phyloP scores from a whole-genome alignment of 1,140 invertebrate species.

The Drosophila leontia region DNA sequence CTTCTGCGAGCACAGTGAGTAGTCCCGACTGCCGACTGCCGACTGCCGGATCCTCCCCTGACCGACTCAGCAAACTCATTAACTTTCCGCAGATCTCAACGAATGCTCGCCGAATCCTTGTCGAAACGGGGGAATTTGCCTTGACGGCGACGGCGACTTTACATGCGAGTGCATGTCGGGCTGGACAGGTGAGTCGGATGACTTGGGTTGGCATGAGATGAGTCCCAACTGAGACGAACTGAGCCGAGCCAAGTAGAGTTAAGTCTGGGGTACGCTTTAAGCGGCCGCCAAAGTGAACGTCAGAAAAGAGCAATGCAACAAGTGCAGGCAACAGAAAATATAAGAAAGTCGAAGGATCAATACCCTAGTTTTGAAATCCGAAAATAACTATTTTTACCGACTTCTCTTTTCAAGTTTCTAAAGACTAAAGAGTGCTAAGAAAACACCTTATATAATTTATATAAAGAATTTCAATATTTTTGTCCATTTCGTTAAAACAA shows the following conservation, averaged over 20 bases:
- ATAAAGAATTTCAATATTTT: not conserved
- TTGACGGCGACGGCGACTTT: conserved; percentile 90
- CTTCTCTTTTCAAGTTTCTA: too few relatives aligned
- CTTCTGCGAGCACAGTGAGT: conserved; percentile 90
- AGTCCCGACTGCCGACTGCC: conserved; percentile 5
- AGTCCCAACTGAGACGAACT: conserved; percentile 30
- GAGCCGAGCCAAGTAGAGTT: not conserved
- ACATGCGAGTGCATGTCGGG: conserved; percentile 90
- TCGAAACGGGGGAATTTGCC: conserved; percentile 91
- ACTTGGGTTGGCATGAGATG: conserved; percentile 16
- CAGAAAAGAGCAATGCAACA: conserved; percentile 63
- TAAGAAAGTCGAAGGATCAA: conserved; percentile 1
- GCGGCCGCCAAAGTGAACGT: conserved; percentile 69
- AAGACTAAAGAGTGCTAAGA: too few relatives aligned
- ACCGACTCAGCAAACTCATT: conserved; percentile 68
- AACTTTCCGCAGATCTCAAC: conserved; percentile 89
- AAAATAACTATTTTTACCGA: not conserved
- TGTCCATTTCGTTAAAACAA: not conserved
- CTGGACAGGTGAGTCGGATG: conserved; percentile 89
- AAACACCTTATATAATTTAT: not conserved
- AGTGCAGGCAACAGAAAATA: conserved; percentile 41
- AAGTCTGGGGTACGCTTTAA: conserved; percentile 29
- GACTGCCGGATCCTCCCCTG: conserved; percentile 11
- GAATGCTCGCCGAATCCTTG: conserved; percentile 92
- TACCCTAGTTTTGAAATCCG: conserved; percentile 15